Evolutionary conservation across 2,113 vertebrate species (phyloP), one percentile per base, ranked within the genome.

Genomic region (Rhinichthys klamathensis): DNA sequence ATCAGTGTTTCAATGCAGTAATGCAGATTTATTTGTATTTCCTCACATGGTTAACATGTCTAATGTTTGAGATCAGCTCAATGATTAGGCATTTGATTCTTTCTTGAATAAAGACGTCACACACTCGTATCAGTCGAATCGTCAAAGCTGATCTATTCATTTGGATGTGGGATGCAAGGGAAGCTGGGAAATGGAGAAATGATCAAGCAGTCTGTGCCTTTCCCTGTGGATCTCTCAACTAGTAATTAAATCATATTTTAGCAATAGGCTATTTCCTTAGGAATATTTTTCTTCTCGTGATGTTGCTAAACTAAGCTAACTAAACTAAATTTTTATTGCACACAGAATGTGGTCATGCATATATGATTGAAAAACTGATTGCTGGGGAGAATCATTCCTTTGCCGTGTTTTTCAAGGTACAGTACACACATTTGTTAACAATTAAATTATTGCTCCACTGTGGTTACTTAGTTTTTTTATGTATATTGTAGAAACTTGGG

Each of bases 331-430:
- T 27, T 61, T 32, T 80, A 75, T 60, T 21, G 9, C 41, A 4
- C 65, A 46, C 88, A 94, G 93, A 85, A 12, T 8, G 12, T 4
- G 21, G 18, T 44, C 38, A 1, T 15, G 65, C 21, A 15, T 21
- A 0, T 0, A 21, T 2, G 82, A 77, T 93, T n/a, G 27, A 41
- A 79, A 87, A 88, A 65, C 87, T 95, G 72, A 88, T 83, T 11
- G 92, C 92, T 32, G 93, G 91, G 67, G 91, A 83, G 86, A 89
- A 93, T 84, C 63, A 85, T 75, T 94, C 93, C 0, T 92, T 92
- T 85, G 91, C 87, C 8, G 79, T 91, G 15, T 76, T 76, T 1
- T 7, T 7, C 8, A 72, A 92, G 91, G 93, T 70, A 70, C 3
- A 38, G 67, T 93, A 74, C 13, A 30, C 18, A 69, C 3, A 11